Base-by-base conservation (phyloP, 1,140 invertebrate species). In the Bombus picipes region DNA sequence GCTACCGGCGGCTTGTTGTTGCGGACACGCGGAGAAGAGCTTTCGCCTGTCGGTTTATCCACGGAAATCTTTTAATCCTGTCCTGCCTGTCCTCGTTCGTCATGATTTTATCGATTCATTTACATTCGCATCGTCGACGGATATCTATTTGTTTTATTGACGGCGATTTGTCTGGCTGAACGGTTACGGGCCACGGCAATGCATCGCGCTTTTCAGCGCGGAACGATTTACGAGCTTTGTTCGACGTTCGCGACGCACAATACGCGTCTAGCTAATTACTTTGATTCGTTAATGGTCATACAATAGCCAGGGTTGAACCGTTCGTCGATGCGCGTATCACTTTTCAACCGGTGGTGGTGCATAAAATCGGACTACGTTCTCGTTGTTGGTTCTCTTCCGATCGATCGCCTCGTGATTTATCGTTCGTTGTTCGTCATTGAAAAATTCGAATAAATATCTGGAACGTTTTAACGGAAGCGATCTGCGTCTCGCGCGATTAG, bases 101-200 rank as follows among this genome's bases (percentile, higher is more conserved):
- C 74, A 66, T 83, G 59, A 41, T 83, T 89, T 89, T 76, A 87
- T 87, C 71, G 66, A 83, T 80, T 80, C 72, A 86, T 73, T 89
- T 76, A 77, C 79, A 79, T 66, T 74, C 81, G 83, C 59, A 74
- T 68, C 43, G 43, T 1, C 76, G 37, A 25, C n/a, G 53, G 28
- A 34, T 32, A 57, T 72, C 37, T 39, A 57, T 74, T 57, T n/a
- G 83, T 81, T 85, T 85, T 59, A 81, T 85, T n/a, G 71, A 74
- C 78, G 37, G 6, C 83, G 59, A 74, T 81, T 74, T 41, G 71
- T 72, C 76, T 65, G 71, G 57, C 32, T 39, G 74, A 59, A 34
- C 73, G 39, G 28, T 22, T 28, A 47, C 15, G 34, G 75, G 62
- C 32, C 59, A 37, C 1, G 18, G 6, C 8, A 53, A 53, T 22